These are phyloP conservation scores for Felis chaus DNA, from an alignment of 2,113 vertebrate species.

Conservation along the genomic window DNA sequence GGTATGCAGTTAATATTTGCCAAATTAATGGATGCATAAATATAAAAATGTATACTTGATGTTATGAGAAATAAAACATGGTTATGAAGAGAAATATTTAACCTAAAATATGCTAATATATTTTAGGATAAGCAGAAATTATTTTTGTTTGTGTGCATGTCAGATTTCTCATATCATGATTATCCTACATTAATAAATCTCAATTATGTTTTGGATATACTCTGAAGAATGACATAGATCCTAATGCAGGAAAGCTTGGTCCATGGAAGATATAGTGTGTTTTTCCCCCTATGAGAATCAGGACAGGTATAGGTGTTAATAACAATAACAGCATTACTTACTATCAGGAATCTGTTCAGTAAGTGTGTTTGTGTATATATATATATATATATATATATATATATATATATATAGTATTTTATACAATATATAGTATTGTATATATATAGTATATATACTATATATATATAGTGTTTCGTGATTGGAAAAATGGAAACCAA, in stretches of 20 bases:
- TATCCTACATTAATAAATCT: not conserved
- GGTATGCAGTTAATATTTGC: not conserved
- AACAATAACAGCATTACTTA: not conserved
- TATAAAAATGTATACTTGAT: not conserved
- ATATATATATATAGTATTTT: no score
- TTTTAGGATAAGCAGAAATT: not conserved
- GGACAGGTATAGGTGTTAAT: not conserved
- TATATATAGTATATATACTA: no score
- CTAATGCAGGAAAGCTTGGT: not conserved
- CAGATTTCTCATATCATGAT: not conserved
- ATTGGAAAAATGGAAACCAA: not conserved
- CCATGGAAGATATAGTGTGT: not conserved
- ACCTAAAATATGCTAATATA: not conserved
- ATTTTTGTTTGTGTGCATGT: not conserved
- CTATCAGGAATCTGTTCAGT: not conserved
- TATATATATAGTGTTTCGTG: not conserved
- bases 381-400: no score
- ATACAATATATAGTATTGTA: no score
- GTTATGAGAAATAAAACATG: not conserved
- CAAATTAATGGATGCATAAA: not conserved
- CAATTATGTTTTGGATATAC: not conserved
- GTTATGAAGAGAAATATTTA: not conserved
- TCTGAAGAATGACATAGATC: slow-evolving; percentile 25
- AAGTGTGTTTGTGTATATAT: not conserved
- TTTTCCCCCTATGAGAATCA: not conserved